Conservation (phyloP, 1,140 invertebrate genomes). For the Olivierus martensii region DNA sequence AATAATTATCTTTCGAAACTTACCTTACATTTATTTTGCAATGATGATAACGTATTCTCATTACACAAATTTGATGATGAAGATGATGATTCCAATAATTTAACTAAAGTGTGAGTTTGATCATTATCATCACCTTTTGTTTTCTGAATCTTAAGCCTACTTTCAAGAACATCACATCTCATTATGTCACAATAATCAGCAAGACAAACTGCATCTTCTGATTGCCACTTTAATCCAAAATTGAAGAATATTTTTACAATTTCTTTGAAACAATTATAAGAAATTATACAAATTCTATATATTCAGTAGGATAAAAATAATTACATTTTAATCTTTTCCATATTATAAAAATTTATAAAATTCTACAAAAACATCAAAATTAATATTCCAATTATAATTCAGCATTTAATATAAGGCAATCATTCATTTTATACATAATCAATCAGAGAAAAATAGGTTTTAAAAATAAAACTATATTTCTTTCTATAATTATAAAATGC, state of each 20-base stretch:
- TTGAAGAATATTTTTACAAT: background rate
- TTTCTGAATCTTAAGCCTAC: constrained; percentile 1
- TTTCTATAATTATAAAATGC: no score
- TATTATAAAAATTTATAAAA: no score
- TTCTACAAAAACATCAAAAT: no score
- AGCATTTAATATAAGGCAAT: no score
- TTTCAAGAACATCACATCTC: constrained; percentile 75
- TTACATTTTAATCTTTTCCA: no score
- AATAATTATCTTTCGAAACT: background rate
- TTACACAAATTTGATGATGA: constrained; percentile 2
- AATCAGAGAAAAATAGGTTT: no score
- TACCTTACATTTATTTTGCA: constrained; percentile 14
- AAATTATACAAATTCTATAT: no score
- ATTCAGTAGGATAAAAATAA: no score
- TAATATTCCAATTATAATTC: no score
- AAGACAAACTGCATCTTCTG: constrained; percentile 75
- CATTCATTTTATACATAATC: no score
- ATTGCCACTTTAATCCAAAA: constrained; percentile 37
- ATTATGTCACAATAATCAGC: constrained; percentile 91
- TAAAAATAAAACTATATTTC: no score
- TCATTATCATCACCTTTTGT: constrained; percentile 1
- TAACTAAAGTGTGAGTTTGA: background rate
- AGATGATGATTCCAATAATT: background rate
- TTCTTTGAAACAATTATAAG: no score
- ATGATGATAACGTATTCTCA: constrained; percentile 2